Conservation (phyloP, 2,797 vertebrate genomes). For the Fringilla coelebs region DNA sequence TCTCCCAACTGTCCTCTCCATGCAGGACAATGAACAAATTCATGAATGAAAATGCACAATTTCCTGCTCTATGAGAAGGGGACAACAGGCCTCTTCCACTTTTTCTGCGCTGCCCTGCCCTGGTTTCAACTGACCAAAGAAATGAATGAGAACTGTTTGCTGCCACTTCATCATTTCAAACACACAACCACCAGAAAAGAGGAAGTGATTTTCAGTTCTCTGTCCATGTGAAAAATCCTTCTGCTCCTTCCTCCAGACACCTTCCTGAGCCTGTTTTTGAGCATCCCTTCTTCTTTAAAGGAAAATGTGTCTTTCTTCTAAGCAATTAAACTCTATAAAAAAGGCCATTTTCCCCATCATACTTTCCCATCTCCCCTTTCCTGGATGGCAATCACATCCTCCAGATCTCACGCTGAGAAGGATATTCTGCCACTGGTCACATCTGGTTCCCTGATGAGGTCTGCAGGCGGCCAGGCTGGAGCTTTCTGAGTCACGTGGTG, state of each 20-base stretch:
- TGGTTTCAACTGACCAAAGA: not conserved
- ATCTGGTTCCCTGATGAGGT: constrained; percentile 69
- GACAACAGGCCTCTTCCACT: not conserved
- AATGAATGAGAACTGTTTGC: not conserved
- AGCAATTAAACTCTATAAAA: constrained; percentile 38
- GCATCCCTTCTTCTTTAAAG: constrained; percentile 28
- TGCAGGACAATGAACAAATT: not conserved
- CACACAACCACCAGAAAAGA: not conserved
- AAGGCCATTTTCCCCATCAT: constrained; percentile 47
- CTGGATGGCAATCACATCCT: constrained; percentile 52
- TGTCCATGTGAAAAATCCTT: not conserved
- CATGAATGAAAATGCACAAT: not conserved
- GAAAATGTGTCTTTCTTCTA: constrained; percentile 11
- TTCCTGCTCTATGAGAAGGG: not conserved
- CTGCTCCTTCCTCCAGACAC: constrained; percentile 18
- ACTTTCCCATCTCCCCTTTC: constrained; percentile 57
- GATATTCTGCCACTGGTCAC: constrained; percentile 58
- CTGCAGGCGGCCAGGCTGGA: constrained; percentile 49
- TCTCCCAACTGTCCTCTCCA: not conserved
- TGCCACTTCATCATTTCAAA: not conserved
- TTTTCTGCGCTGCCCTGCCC: not conserved
- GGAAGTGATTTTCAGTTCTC: not conserved
- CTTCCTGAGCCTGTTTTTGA: constrained; percentile 2
- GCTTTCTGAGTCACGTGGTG: not conserved
- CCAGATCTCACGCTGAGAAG: constrained; percentile 34